Evolutionary conservation across 2,888 invertebrate species (phyloP), one percentile per base, ranked within the genome.

Genomic region (Drosophila formosana): DNA sequence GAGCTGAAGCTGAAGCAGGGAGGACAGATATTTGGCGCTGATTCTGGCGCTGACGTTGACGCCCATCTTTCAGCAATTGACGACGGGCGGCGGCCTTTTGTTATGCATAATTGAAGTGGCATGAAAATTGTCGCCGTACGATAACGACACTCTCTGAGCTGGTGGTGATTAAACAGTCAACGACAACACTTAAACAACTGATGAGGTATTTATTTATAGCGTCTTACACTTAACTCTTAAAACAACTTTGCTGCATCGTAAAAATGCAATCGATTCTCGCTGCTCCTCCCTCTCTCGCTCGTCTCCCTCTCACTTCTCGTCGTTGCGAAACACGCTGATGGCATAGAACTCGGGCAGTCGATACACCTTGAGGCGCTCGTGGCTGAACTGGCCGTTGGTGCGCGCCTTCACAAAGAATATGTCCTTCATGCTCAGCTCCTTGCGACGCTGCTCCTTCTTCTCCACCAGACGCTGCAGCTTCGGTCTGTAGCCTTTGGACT

Each of bases 291-390:
- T 11, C 30, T 3, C 8, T 9, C 41, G 0, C 34, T 4, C 11
- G 4, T 37, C 37, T 37, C 11, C n/a, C 37, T 11, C 37, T 71
- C 43, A 72, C 47, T 78, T 78, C n/a, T 75, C 78, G 3, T 61
- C 81, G 37, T 82, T 90, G 51, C 82, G 87, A 26, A 83, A 91
- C 13, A 90, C 87, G 51, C 79, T 90, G 74, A 91, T 90, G 58
- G 91, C 90, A 80, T 88, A 91, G 66, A 91, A 91, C 66, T 91
- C 90, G 1, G 91, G 91, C 32, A 91, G 64, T 51, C 90, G 88
- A 58, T 89, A 91, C 5, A 89, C 73, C 73, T 90, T 91, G 23
- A 91, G 53, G 4, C 90, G 91, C 28, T 88, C 85, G 53, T 90
- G 82, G 61, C 90, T 91, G 53, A 91, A 91, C n/a, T 90, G 89